These are phyloP conservation scores for Triops longicaudatus DNA, from an alignment of 1,140 invertebrate genomes.

Conservation along the genomic window DNA sequence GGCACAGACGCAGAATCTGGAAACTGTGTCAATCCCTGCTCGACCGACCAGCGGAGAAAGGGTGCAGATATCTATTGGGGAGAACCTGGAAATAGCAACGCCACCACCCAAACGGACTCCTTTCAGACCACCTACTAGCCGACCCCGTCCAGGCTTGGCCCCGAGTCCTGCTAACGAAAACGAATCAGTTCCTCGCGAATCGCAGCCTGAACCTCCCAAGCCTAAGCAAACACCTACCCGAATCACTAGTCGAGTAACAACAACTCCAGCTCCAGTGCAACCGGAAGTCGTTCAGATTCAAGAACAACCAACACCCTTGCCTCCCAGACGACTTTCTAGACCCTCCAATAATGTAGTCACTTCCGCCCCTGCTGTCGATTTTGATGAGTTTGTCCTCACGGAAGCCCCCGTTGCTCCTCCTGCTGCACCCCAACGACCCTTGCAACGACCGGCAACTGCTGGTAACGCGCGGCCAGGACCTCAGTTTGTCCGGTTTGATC, in stretches of 20 bases:
- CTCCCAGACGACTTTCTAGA: too few relatives aligned
- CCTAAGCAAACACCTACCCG: background rate
- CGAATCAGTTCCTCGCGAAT: background rate
- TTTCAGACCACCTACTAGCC: background rate
- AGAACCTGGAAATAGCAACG: background rate
- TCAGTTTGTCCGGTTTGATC: background rate
- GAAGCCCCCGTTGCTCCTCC: background rate
- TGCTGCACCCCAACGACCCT: background rate
- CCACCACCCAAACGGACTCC: background rate
- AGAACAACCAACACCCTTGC: too few relatives aligned
- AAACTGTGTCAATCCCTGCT: conserved; percentile 27
- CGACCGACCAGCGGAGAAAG: conserved; percentile 26
- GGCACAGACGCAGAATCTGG: background rate
- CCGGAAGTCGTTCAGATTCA: too few relatives aligned
- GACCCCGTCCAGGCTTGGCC: background rate
- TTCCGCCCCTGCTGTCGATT: background rate
- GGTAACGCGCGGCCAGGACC: background rate
- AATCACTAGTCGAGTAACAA: background rate
- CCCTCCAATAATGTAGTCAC: too few relatives aligned
- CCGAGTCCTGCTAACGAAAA: background rate
- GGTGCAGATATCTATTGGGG: conserved; percentile 18
- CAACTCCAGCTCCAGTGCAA: background rate
- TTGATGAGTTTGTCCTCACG: background rate
- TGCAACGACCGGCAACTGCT: background rate
- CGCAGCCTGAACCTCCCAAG: background rate